Evolutionary conservation across 2,888 invertebrate genomes (phyloP).

Genomic region (Nomada hirtipes): DNA sequence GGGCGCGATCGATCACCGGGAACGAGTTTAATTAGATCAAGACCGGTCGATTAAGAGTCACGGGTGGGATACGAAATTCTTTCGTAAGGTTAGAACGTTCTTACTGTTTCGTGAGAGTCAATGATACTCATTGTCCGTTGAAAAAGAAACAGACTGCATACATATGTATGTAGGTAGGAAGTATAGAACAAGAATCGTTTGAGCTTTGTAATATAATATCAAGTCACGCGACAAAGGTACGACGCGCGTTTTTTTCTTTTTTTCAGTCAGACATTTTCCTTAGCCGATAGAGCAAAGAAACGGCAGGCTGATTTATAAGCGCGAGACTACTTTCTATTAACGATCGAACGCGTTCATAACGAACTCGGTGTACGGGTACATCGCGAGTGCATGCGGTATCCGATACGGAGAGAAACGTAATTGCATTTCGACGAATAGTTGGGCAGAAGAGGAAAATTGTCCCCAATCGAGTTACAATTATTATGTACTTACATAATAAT

Average conservation of each 20-base stretch:
- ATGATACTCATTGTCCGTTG: neutral
- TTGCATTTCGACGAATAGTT: no score
- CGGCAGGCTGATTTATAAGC: slow-evolving; percentile 30
- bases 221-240: slow-evolving; percentile 35
- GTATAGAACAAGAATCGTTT: neutral
- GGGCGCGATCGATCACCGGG: slow-evolving; percentile 47
- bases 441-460: neutral
- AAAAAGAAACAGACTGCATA: neutral
- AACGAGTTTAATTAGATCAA: slow-evolving; percentile 61
- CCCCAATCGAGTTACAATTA: neutral
- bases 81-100: slow-evolving; percentile 31
- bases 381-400: neutral
- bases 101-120: neutral
- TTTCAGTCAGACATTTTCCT: slow-evolving; percentile 31
- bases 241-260: slow-evolving; percentile 18
- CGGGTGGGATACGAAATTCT: neutral
- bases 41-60: slow-evolving; percentile 35
- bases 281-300: slow-evolving; percentile 19
- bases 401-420: no score
- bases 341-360: slow-evolving; percentile 23
- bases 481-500: neutral
- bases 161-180: no score
- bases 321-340: slow-evolving; percentile 42
- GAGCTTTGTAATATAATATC: slow-evolving; percentile 15
- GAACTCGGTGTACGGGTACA: neutral